Evolutionary conservation across 2,888 invertebrate genomes (phyloP).

Genomic region (Sphecodes monilicornis): DNA sequence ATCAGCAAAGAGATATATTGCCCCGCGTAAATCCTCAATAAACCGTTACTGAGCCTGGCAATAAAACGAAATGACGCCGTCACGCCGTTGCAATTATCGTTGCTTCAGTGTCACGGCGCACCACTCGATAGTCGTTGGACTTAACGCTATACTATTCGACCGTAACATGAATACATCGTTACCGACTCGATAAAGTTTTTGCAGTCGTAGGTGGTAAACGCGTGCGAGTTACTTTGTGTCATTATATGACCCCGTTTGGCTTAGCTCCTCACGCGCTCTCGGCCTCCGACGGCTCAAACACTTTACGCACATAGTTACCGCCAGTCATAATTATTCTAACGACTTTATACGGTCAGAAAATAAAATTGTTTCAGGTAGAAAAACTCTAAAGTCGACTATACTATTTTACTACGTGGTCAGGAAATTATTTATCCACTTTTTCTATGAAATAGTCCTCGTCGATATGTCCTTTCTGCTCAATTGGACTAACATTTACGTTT

Average conservation of each 20-base stretch:
- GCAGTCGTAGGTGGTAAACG: conserved; percentile 32
- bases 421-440: not conserved
- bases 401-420: not conserved
- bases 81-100: conserved; percentile 75
- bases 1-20: conserved; percentile 73
- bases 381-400: too few relatives aligned
- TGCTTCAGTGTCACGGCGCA: conserved; percentile 66
- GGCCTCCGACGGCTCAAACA: conserved; percentile 6
- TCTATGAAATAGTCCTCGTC: too few relatives aligned
- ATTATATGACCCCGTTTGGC: not conserved
- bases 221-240: not conserved
- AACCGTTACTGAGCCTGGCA: conserved; percentile 74
- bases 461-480: too few relatives aligned
- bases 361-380: not conserved
- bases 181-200: conserved; percentile 58
- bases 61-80: conserved; percentile 73
- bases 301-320: not conserved
- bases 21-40: conserved; percentile 74
- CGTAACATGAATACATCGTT: conserved; percentile 54
- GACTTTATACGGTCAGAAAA: not conserved
- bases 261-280: conserved; percentile 32
- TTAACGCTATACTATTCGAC: conserved; percentile 50
- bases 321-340: not conserved
- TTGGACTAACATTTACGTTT: too few relatives aligned
- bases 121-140: conserved; percentile 61